Percentiles rank a stretch among this genome's conserved stretches.
phyloP scores from a whole-genome alignment of 2,888 invertebrate species.

The Cheilosia impressa region DNA sequence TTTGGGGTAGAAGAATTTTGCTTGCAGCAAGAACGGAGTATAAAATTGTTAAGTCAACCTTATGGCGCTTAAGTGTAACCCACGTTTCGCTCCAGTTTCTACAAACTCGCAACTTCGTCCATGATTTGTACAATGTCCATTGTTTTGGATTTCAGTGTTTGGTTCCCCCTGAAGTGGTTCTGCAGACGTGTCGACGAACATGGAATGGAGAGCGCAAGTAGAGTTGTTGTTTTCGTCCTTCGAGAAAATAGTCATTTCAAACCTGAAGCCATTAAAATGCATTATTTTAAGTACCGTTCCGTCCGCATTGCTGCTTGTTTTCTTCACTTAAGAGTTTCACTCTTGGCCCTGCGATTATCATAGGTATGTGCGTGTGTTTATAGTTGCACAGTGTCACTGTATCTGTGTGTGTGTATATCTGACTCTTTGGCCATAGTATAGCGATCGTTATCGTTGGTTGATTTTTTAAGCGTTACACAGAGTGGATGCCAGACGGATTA shows the following conservation, averaged over 20 bases:
- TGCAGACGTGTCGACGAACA: constrained; percentile 65
- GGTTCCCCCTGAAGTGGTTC: constrained; percentile 64
- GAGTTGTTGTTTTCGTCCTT: constrained; percentile 62
- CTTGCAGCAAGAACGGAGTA: background rate
- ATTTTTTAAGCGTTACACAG: constrained; percentile 67
- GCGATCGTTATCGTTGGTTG: constrained; percentile 72
- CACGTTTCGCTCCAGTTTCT: constrained; percentile 73
- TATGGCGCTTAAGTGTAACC: constrained; percentile 71
- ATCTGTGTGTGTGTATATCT: background rate
- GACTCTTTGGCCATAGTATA: constrained; percentile 33
- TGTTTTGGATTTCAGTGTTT: constrained; percentile 71
- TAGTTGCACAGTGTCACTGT: constrained; percentile 31
- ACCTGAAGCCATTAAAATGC: constrained; percentile 73
- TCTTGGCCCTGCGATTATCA: constrained; percentile 50
- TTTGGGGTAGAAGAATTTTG: background rate
- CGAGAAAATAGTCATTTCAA: constrained; percentile 69
- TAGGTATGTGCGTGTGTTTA: constrained; percentile 7
- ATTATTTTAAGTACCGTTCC: constrained; percentile 74
- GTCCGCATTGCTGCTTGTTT: constrained; percentile 74
- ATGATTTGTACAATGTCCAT: constrained; percentile 74
- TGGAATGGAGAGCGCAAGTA: constrained; percentile 24
- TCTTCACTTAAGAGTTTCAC: constrained; percentile 66
- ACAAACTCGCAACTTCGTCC: constrained; percentile 67
- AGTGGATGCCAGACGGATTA: constrained; percentile 66
- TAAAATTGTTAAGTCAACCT: constrained; percentile 74